Base-by-base conservation (phyloP, 2,113 vertebrate genomes). In the Neodontobutis hainanensis region DNA sequence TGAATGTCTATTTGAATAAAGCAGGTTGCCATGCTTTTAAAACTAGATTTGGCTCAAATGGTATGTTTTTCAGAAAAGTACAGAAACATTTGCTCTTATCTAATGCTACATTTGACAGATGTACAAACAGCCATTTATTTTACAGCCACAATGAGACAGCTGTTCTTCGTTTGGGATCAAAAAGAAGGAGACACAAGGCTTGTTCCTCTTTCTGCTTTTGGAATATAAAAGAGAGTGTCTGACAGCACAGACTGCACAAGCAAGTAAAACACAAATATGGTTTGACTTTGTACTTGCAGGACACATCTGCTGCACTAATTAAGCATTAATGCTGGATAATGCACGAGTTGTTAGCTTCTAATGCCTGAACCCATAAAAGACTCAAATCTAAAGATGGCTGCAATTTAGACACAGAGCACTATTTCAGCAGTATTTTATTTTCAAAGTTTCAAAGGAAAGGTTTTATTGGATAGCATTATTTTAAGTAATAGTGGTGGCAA, bases 221-320 rank as follows among this genome's bases (percentile, higher is more conserved):
- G 38, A 58, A 66, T 52, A 56, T 59, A 15, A 77, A 61, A 76
- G 32, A 36, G 57, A 61, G 55, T 7, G 27, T 68, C 48, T 73
- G 57, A 50, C 15, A 65, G 53, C 11, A 56, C 11, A 59, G 35
- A 64, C 38, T 44, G 57, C 47, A 3, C 11, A 0, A 35, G 55
- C 19, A 49, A 53, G 15, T 38, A 9, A 57, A 11, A 57, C 32
- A 73, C 6, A 73, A 50, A 62, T 14, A 49, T 16, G 47, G 46
- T 56, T 62, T 32, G 32, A 60, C 43, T 15, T 34, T 40, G 61
- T 65, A 65, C 11, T 70, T 45, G 61, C 43, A 46, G 15, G 38
- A 68, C 56, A 51, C 12, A 15, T 42, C 53, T 59, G 65, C 43
- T 67, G 8, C 36, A 15, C 49, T 64, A 53, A 73, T 81, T 67